Conservation (phyloP, 1,140 invertebrate genomes). For the Tetragonula clypearis region DNA sequence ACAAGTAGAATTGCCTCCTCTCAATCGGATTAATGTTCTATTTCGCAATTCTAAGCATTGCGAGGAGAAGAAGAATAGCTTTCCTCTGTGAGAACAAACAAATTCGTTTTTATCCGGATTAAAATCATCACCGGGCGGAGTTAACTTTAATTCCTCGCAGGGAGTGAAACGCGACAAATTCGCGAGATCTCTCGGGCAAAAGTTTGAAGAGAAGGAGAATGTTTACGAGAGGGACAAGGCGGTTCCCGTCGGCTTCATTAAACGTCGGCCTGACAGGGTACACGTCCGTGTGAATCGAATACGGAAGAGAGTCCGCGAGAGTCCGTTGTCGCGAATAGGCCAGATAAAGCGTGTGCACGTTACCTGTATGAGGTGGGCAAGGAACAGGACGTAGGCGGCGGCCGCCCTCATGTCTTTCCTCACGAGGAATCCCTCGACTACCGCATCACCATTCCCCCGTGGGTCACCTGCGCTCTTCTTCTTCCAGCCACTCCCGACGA, state of each 20-base stretch:
- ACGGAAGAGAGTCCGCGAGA: constrained; percentile 42
- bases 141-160: neutral
- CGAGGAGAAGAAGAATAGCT: neutral
- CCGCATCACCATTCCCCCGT: constrained; percentile 80
- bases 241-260: constrained; percentile 22
- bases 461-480: constrained; percentile 44
- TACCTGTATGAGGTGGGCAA: constrained; percentile 81
- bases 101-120: neutral
- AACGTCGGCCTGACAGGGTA: neutral
- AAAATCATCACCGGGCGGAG: too few relatives aligned
- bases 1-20: too few relatives aligned
- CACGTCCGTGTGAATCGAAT: constrained; percentile 43
- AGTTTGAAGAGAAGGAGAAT: neutral
- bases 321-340: constrained; percentile 36
- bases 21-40: neutral
- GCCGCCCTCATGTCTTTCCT: constrained; percentile 82
- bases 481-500: constrained; percentile 44
- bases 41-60: neutral
- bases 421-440: constrained; percentile 78
- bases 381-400: constrained; percentile 81
- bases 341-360: constrained; percentile 49
- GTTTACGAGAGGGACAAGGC: neutral
- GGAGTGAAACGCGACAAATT: neutral
- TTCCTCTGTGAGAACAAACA: neutral
- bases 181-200: neutral